These are phyloP conservation scores for Sebastes itinus DNA, from an alignment of 2,797 vertebrate species.

Conservation along the genomic window DNA sequence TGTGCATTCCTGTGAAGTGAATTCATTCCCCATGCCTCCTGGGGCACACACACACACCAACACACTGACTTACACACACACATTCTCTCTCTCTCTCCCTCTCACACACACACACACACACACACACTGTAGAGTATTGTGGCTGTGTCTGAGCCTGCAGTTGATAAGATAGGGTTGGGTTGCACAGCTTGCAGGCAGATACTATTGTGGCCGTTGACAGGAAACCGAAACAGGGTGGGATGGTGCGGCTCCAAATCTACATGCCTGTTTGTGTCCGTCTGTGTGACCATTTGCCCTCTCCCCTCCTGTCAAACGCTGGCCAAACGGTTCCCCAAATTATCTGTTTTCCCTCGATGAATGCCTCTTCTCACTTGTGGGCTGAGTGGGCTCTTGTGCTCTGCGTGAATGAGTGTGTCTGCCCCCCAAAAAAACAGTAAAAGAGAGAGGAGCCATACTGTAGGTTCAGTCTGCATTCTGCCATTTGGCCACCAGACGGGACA, in stretches of 20 bases:
- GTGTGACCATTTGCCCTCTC: constrained; percentile 46
- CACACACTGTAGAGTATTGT: constrained; percentile 40
- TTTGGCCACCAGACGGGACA: constrained; percentile 71
- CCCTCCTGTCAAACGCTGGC: constrained; percentile 39
- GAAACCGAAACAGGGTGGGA: constrained; percentile 60
- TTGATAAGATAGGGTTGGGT: constrained; percentile 79
- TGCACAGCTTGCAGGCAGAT: constrained; percentile 73
- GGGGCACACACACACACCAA: constrained; percentile 29
- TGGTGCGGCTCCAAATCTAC: constrained; percentile 30
- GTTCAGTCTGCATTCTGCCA: constrained; percentile 60
- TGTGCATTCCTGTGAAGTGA: constrained; percentile 82
- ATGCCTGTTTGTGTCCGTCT: constrained; percentile 24
- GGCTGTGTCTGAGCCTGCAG: constrained; percentile 67
- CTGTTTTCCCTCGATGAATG: constrained; percentile 57
- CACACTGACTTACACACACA: constrained; percentile 11
- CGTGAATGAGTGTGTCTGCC: constrained; percentile 28
- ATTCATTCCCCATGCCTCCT: constrained; percentile 76
- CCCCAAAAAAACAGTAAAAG: constrained; percentile 10
- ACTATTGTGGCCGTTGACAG: constrained; percentile 68
- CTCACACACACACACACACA: not conserved
- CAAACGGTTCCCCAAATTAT: constrained; percentile 51
- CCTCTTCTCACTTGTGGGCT: constrained; percentile 52
- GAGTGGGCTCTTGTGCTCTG: constrained; percentile 61
- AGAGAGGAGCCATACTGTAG: constrained; percentile 54
- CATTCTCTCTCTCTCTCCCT: not conserved